Percentiles rank a stretch among this genome's conserved stretches.
phyloP scores from a whole-genome alignment of 2,113 vertebrate species.

The Leuciscus idus region DNA sequence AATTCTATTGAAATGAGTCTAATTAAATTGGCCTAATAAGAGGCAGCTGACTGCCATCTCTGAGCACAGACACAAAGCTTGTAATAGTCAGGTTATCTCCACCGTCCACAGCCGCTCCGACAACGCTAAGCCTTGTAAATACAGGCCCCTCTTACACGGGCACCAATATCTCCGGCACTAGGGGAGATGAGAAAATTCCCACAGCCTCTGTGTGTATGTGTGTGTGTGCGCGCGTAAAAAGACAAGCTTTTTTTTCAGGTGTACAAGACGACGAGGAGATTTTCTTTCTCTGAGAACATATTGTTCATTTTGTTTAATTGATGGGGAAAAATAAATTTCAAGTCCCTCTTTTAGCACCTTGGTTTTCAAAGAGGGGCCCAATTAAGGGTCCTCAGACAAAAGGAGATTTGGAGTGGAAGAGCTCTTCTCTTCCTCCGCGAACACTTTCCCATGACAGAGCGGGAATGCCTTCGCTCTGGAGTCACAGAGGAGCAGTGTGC shows the following conservation, averaged over 20 bases:
- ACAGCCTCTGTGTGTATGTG: constrained; percentile 32
- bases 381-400: constrained; percentile 66
- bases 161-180: constrained; percentile 43
- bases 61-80: constrained; percentile 59
- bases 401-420: constrained; percentile 63
- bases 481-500: constrained; percentile 52
- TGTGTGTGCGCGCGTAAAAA: background rate
- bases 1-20: constrained; percentile 74
- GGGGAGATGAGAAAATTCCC: constrained; percentile 51
- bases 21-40: constrained; percentile 75
- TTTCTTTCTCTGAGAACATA: constrained; percentile 54
- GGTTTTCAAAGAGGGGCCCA: constrained; percentile 60
- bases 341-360: constrained; percentile 64
- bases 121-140: constrained; percentile 63
- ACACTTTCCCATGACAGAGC: constrained; percentile 69
- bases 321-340: constrained; percentile 58
- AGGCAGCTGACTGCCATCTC: constrained; percentile 65
- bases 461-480: constrained; percentile 67
- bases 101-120: constrained; percentile 60
- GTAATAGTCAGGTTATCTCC: constrained; percentile 67
- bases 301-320: constrained; percentile 61
- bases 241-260: constrained; percentile 44
- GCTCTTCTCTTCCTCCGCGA: constrained; percentile 50
- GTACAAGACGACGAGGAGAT: constrained; percentile 44
- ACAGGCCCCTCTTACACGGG: constrained; percentile 52